phyloP scores from a whole-genome alignment of 2,888 invertebrate species.

The Nebria brevicollis region DNA sequence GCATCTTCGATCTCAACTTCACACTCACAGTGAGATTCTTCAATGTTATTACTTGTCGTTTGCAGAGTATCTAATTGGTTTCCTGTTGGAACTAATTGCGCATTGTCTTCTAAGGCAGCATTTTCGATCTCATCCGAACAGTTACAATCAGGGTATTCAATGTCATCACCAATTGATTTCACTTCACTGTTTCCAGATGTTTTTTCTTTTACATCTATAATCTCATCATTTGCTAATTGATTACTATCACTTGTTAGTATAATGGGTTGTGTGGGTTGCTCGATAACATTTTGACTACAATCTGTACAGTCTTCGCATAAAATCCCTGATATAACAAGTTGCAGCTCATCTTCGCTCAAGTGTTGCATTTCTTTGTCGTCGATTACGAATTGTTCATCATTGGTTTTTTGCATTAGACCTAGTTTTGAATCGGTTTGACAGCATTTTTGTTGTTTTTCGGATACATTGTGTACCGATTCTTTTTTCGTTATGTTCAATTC shows the following conservation, averaged over 20 bases:
- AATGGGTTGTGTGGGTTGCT: not conserved
- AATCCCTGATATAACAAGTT: conserved; percentile 2
- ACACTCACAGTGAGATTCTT: too few relatives aligned
- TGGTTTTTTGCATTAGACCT: not conserved
- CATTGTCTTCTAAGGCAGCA: not conserved
- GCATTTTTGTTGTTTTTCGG: not conserved
- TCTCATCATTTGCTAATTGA: not conserved
- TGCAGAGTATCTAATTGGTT: too few relatives aligned
- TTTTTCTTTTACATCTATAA: too few relatives aligned
- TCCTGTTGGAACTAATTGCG: too few relatives aligned
- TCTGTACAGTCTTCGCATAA: not conserved
- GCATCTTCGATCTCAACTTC: not conserved
- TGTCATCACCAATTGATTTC: too few relatives aligned
- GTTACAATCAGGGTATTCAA: too few relatives aligned
- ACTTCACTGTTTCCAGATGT: too few relatives aligned
- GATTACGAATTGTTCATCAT: conserved; percentile 3
- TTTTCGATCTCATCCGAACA: not conserved
- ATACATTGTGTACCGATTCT: conserved; percentile 51
- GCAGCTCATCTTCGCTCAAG: conserved; percentile 12
- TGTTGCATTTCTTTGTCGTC: conserved; percentile 5
- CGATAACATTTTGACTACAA: not conserved
- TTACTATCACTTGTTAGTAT: not conserved
- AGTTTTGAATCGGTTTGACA: conserved; percentile 15
- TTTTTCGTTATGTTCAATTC: conserved; percentile 59
- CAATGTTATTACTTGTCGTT: too few relatives aligned